Conservation (phyloP, 2,888 invertebrate genomes). For the Frankliniella intonsa region DNA sequence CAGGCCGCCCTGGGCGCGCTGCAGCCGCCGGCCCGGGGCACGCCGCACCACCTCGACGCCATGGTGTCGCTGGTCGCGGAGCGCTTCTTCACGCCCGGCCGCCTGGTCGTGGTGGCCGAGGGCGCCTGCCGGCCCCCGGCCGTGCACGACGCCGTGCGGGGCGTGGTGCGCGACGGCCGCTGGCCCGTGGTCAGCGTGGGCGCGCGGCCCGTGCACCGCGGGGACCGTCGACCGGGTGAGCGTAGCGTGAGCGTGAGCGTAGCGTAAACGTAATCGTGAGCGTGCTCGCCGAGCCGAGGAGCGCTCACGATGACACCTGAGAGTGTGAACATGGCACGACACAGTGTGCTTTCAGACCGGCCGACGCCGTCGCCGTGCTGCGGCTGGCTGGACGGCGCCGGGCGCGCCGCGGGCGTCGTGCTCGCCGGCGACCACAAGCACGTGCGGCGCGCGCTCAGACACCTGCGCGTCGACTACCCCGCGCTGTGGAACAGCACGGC, state of each 20-base stretch:
- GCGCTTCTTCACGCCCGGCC: not conserved
- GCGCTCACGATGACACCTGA: no score
- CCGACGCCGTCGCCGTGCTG: not conserved
- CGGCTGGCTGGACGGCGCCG: not conserved
- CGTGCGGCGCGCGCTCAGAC: not conserved
- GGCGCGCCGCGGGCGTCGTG: not conserved
- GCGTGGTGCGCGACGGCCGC: not conserved
- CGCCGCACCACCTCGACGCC: not conserved
- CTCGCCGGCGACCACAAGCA: not conserved
- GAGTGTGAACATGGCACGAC: no score
- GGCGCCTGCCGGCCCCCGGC: not conserved
- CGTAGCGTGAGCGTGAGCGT: not conserved
- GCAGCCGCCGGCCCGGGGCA: not conserved
- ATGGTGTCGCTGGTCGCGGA: not conserved
- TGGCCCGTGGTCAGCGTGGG: not conserved
- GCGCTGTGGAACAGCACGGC: not conserved
- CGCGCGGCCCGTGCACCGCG: not conserved
- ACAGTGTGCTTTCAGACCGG: no score
- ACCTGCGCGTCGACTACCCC: not conserved
- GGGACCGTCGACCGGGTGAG: not conserved
- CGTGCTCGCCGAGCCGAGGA: no score
- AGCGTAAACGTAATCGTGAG: no score
- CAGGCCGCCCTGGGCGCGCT: not conserved
- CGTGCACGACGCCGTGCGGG: not conserved
- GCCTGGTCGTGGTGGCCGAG: not conserved